Evolutionary conservation across 1,140 invertebrate genomes (phyloP), one percentile per base, ranked within the genome.

Genomic region (Drosophila carrolli): DNA sequence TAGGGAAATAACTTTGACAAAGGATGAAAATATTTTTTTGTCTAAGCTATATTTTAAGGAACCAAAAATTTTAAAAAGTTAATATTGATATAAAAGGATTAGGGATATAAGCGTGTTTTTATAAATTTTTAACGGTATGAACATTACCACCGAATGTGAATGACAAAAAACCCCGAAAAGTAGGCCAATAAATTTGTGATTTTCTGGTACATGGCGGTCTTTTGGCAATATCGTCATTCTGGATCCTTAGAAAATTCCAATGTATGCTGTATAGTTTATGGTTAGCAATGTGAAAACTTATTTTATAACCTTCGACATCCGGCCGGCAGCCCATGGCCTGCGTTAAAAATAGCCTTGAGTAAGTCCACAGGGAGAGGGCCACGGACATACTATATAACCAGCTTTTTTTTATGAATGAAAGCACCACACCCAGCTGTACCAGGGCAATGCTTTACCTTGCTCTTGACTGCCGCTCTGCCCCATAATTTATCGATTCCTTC

Each of bases 401-500:
- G 63, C n/a, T 8, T n/a, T 51, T 50, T 88, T 80, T 88, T 80
- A 88, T 88, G 84, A 88, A 88, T 88, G 83, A 89, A 84, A 80
- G 74, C 70, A 72, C 68, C 68, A 58, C 43, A 47, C 57, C 55
- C 63, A 67, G n/a, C 51, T 16, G 13, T 41, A 50, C 50, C 58
- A 55, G 76, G 75, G 68, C 78, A 86, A 82, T 58, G 79, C 38
- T 71, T 89, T 54, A 78, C 85, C 90, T 91, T 91, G 90, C 90
- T 91, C 90, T 91, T 91, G 90, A 91, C 90, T 83, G 79, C 58
- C 47, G 60, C 60, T 63, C 63, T 84, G 85, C 66, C 85, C 90
- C 82, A 91, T 84, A 67, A 90, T 75, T 85, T 91, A 91, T 91
- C 77, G 90, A 91, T 91, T 91, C 51, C 50, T 60, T 62, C 23